These are phyloP conservation scores for Calliopum simillimum DNA, from an alignment of 2,888 invertebrate species.

Conservation along the genomic window DNA sequence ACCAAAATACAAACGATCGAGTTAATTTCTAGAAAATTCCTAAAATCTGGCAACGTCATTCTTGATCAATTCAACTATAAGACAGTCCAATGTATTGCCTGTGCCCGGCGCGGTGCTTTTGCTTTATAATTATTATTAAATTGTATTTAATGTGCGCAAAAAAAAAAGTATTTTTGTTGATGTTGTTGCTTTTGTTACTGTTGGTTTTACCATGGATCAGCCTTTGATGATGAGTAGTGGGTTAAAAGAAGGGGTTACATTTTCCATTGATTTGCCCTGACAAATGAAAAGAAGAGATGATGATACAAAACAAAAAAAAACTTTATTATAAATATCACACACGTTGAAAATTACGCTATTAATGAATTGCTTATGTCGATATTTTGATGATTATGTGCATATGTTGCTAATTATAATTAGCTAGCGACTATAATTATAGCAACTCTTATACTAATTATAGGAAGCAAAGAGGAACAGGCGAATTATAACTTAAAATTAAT, in stretches of 20 bases:
- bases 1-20: too few species aligned
- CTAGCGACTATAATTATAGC: too few species aligned
- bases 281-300: background rate
- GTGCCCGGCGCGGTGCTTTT: constrained; percentile 28
- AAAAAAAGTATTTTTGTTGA: constrained; percentile 23
- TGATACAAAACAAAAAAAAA: too few species aligned
- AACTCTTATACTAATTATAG: too few species aligned
- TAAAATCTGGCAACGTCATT: too few species aligned
- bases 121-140: constrained; percentile 37
- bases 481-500: too few species aligned
- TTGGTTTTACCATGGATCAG: background rate
- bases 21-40: too few species aligned
- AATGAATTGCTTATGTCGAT: background rate
- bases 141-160: constrained; percentile 35
- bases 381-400: background rate
- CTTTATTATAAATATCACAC: constrained; percentile 2
- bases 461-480: too few species aligned
- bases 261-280: constrained; percentile 9
- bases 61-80: background rate
- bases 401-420: too few species aligned
- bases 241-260: background rate
- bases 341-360: constrained; percentile 17
- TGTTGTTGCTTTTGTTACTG: background rate
- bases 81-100: background rate
- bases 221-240: constrained; percentile 9